These are phyloP conservation scores for Miichthys miiuy DNA, from an alignment of 2,797 vertebrate genomes.

Conservation along the genomic window DNA sequence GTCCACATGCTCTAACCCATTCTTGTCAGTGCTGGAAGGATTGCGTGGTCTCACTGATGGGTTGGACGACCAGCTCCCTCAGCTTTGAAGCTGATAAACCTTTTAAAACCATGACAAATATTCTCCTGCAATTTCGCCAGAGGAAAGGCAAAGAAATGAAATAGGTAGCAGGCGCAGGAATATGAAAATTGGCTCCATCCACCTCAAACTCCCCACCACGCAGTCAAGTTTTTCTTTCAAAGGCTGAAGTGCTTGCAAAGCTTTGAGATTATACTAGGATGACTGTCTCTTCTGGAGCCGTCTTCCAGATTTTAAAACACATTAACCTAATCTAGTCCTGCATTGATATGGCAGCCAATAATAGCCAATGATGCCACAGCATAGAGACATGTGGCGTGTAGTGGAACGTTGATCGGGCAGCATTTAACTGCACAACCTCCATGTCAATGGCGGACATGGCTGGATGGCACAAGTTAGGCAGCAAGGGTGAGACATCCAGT, in stretches of 20 bases:
- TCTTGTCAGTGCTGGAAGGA: conserved; percentile 79
- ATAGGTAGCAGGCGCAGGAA: conserved; percentile 69
- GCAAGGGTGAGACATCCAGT: conserved; percentile 79
- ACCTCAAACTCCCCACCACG: conserved; percentile 42
- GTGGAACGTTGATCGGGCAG: conserved; percentile 47
- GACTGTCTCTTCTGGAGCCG: conserved; percentile 26
- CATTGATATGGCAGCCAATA: conserved; percentile 41
- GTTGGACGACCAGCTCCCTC: conserved; percentile 73
- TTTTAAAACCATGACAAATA: conserved; percentile 86
- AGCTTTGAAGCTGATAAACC: conserved; percentile 87
- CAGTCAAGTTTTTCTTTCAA: conserved; percentile 34
- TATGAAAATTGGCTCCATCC: conserved; percentile 63
- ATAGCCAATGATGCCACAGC: conserved; percentile 38
- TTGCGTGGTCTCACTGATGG: conserved; percentile 77
- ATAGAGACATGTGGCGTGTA: conserved; percentile 13
- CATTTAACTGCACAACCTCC: conserved; percentile 71
- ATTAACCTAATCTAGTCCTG: conserved; percentile 25
- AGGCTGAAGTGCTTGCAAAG: conserved; percentile 35
- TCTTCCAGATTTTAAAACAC: conserved; percentile 33
- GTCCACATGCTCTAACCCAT: conserved; percentile 76
- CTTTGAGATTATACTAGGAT: conserved; percentile 32
- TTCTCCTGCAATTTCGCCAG: conserved; percentile 77
- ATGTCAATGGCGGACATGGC: conserved; percentile 68
- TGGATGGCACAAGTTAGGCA: conserved; percentile 78
- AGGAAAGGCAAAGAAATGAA: conserved; percentile 71